phyloP scores from a whole-genome alignment of 2,113 vertebrate species.

The sheep (Ovis aries) region ARS-UI_Ramb_v3.0 NC_056066.1:9727001-9727500 shows the following conservation, averaged over 20 bases:
- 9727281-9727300: neutral
- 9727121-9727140: neutral
- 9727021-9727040: neutral
- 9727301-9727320: neutral
- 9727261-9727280: too few relatives aligned
- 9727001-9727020: neutral
- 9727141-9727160: neutral
- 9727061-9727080: neutral
- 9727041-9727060: neutral
- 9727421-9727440: neutral
- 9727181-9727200: neutral
- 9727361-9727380: neutral
- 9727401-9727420: neutral
- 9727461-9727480: neutral
- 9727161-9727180: neutral
- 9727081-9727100: neutral
- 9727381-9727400: neutral
- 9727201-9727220: neutral
- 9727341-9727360: slow-evolving; percentile 2
- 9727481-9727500: neutral
- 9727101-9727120: neutral
- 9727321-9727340: neutral
- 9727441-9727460: neutral
- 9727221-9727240: too few relatives aligned
- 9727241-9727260: too few relatives aligned